Conservation (phyloP, 2,113 vertebrate species). For the Phrynosoma blainvillii region DNA sequence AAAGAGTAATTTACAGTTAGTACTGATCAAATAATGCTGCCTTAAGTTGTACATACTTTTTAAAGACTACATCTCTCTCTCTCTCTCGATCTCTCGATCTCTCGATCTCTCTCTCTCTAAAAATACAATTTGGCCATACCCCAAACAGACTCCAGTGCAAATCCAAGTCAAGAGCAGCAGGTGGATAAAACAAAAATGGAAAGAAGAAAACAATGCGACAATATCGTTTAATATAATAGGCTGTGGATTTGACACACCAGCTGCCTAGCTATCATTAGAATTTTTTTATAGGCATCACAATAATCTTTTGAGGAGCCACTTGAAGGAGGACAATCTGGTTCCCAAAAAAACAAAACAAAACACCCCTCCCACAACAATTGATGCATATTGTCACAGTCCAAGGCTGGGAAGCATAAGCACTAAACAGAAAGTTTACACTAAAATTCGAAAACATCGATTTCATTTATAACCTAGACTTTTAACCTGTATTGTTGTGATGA, state of each 20-base stretch:
- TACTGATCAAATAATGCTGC: neutral
- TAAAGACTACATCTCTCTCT: neutral
- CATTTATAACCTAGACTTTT: neutral
- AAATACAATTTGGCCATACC: neutral
- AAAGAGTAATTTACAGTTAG: neutral
- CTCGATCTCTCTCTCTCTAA: neutral
- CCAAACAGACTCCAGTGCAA: constrained; percentile 8
- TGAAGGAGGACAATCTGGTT: constrained; percentile 28
- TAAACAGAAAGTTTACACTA: constrained; percentile 31
- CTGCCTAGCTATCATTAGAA: constrained; percentile 28
- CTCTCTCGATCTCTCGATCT: neutral
- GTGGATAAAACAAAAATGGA: constrained; percentile 20
- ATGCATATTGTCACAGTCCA: constrained; percentile 22
- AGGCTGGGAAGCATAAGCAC: constrained; percentile 7
- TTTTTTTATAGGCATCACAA: constrained; percentile 34
- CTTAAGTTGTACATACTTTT: neutral
- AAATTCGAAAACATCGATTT: constrained; percentile 33
- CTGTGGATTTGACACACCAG: constrained; percentile 40
- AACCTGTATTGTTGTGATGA: constrained; percentile 24
- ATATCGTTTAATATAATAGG: constrained; percentile 31
- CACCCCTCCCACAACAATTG: neutral
- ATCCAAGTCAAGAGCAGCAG: constrained; percentile 21
- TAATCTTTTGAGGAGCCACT: constrained; percentile 10
- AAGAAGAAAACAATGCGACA: constrained; percentile 29
- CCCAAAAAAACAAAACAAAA: constrained; percentile 21